A percentile compares a stretch with the other conserved stretches of the same genome.
Conservation (phyloP, 2,113 vertebrate species). For the Myanophis thanlyinensis region DNA sequence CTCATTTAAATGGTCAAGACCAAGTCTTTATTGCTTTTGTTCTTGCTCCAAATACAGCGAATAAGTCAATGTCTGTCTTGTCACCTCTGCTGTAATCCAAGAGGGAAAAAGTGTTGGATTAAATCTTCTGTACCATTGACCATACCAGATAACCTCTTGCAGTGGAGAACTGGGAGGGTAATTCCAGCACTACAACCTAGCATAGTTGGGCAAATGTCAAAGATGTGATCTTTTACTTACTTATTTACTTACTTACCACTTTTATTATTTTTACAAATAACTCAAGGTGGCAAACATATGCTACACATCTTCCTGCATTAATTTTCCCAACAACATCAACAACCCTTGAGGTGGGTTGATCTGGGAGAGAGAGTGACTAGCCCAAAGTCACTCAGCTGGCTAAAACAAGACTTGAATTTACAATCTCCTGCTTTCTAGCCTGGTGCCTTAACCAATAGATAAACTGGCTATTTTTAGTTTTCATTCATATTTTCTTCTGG, state of each 20-base stretch:
- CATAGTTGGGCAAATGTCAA: not conserved
- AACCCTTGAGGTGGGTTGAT: not conserved
- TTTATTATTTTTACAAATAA: not conserved
- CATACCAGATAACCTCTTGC: not conserved
- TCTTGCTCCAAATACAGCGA: not conserved
- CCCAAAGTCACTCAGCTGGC: not conserved
- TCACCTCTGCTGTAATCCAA: not conserved
- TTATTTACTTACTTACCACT: not conserved
- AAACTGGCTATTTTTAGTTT: not conserved
- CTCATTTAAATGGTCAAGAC: not conserved
- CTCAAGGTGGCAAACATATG: not conserved
- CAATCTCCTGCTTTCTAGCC: not conserved
- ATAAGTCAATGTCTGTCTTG: not conserved
- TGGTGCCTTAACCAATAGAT: not conserved
- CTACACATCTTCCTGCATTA: not conserved
- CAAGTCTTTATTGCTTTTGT: not conserved
- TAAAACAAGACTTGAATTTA: not conserved
- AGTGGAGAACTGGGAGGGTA: not conserved
- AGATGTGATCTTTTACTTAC: not conserved
- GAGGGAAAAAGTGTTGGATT: not conserved
- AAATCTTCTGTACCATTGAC: not conserved
- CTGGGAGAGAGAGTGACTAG: not conserved
- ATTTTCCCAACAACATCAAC: not conserved
- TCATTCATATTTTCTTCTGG: not conserved
- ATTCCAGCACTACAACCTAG: not conserved